Base-by-base conservation (phyloP, 2,113 vertebrate species). In the Gadus macrocephalus region DNA sequence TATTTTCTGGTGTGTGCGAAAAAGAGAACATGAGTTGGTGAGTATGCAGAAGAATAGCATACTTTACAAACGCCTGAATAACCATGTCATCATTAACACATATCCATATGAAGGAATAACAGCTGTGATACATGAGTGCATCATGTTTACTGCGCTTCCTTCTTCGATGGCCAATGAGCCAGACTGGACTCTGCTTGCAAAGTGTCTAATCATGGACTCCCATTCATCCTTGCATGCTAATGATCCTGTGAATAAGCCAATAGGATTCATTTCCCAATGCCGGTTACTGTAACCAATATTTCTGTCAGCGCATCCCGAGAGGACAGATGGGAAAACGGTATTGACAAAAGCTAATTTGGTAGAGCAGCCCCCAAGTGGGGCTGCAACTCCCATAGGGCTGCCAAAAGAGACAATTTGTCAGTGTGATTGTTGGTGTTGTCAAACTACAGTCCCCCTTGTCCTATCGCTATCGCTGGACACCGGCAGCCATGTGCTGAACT, bases 271-370 rank as follows among this genome's bases (percentile, higher is more conserved):
- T 93, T 91, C 90, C 91, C 79, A 81, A 76, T 81, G 74, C 81
- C 86, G 77, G 74, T 93, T 90, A 92, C 89, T 89, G 91, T 89
- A 89, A 91, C 81, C 91, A 86, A 89, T 91, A 91, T 90, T 88
- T 79, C 87, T 90, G 81, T 88, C 87, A 85, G 86, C 82, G 88
- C 82, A 83, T 87, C 84, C 85, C 77, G 86, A 75, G 88, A 86
- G 88, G 86, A 90, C 87, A 87, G 84, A 90, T 89, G 86, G 86
- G 89, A 88, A 49, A 87, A 88, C 88, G 74, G 78, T 93, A 93
- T 94, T 91, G 93, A 93, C 91, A 82, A 87, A 86, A 91, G 91
- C 89, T 93, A 89, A 92, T 88, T 90, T 89, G 86, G 87, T 81
- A 62, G 69, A 71, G 64, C 71, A 83, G 84, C 89, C 88, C 75